phyloP scores from a whole-genome alignment of 2,888 invertebrate genomes.

The Dasysyrphus tricinctus region DNA sequence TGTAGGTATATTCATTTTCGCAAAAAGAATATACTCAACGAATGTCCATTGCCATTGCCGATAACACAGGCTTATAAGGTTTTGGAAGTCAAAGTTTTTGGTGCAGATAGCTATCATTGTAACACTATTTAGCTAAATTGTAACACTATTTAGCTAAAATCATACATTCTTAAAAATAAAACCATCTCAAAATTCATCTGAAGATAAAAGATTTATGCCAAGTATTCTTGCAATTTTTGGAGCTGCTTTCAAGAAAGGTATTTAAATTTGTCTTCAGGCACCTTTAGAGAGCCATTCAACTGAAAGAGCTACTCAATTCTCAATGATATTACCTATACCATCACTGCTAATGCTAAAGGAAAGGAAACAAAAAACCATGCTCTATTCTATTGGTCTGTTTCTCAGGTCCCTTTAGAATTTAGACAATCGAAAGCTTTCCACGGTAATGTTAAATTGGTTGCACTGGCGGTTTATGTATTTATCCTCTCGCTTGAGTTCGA shows the following conservation, averaged over 20 bases:
- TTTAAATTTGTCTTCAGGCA: conserved; percentile 55
- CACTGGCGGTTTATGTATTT: conserved; percentile 37
- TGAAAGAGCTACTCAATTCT: conserved; percentile 47
- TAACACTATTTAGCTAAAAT: no score
- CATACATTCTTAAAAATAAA: no score
- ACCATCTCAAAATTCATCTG: no score
- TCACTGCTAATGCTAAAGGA: not conserved
- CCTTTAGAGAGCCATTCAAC: conserved; percentile 57
- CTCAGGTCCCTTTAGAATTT: no score
- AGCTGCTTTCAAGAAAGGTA: conserved; percentile 44
- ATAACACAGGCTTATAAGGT: no score
- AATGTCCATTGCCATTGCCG: no score
- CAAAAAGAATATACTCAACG: no score
- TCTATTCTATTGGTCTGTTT: no score
- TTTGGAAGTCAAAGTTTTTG: no score
- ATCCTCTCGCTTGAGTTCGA: conserved; percentile 27
- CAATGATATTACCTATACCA: conserved; percentile 23
- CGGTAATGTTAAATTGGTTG: conserved; percentile 65
- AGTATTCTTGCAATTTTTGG: conserved; percentile 45
- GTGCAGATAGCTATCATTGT: no score
- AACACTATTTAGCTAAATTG: no score
- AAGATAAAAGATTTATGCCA: conserved; percentile 14
- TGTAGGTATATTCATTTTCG: no score
- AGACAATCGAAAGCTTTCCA: conserved; percentile 56
- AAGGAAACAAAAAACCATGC: not conserved